phyloP scores from a whole-genome alignment of 1,140 invertebrate genomes.

The Brachionus asplanchnoidis region DNA sequence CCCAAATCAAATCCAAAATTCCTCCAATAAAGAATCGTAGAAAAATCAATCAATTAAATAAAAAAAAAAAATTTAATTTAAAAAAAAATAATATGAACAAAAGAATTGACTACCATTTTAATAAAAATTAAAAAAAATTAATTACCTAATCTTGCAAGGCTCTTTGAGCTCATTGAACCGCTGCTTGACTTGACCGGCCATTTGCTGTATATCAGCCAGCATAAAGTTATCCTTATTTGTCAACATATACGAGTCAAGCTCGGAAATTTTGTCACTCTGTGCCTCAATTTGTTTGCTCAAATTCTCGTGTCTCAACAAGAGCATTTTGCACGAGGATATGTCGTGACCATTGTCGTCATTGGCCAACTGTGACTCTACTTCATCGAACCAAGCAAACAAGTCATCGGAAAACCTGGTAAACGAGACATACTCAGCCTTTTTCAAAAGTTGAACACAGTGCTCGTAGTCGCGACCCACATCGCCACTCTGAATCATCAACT shows the following conservation, averaged over 20 bases:
- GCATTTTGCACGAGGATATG: slow-evolving; percentile 16
- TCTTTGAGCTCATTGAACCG: not conserved
- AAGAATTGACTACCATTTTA: not conserved
- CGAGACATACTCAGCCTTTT: slow-evolving; percentile 68
- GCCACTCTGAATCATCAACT: slow-evolving; percentile 82
- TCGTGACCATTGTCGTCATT: slow-evolving; percentile 36
- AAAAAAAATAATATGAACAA: not conserved
- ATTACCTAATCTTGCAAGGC: slow-evolving; percentile 3
- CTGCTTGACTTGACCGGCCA: not conserved
- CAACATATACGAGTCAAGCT: not conserved
- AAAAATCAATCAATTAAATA: not conserved
- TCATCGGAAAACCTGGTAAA: slow-evolving; percentile 24
- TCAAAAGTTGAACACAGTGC: slow-evolving; percentile 88
- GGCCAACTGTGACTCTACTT: slow-evolving; percentile 11
- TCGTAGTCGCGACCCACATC: slow-evolving; percentile 99
- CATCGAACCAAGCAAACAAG: slow-evolving; percentile 20
- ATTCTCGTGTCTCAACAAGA: slow-evolving; percentile 12
- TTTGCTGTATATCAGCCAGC: not conserved
- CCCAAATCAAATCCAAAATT: not conserved
- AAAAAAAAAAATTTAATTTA: not conserved
- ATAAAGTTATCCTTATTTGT: slow-evolving; percentile 35
- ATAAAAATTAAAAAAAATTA: not conserved
- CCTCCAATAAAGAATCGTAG: not conserved
- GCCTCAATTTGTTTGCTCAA: slow-evolving; percentile 15
- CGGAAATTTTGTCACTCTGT: slow-evolving; percentile 3